These are phyloP conservation scores for Dicerorhinus sumatrensis DNA, from an alignment of 2,113 vertebrate species.

Conservation along the genomic window DNA sequence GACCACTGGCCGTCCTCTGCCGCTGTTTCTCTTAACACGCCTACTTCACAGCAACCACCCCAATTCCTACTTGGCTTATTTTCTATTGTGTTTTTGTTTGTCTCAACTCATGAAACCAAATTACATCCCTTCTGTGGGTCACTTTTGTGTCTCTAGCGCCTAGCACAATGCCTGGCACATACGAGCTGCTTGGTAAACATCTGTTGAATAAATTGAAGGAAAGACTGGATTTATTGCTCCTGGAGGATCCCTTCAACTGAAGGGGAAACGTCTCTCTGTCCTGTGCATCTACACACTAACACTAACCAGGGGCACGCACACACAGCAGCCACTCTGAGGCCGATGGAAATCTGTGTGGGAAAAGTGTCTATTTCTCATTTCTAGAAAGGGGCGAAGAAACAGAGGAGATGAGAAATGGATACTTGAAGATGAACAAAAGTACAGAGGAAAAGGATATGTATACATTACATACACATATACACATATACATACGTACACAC, in stretches of 20 bases:
- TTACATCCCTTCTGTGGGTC: not conserved
- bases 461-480: not conserved
- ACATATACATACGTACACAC: too few species aligned
- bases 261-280: not conserved
- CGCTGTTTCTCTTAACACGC: not conserved
- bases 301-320: too few species aligned
- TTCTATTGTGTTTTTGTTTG: not conserved
- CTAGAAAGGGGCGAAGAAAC: not conserved
- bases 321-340: fast-evolving
- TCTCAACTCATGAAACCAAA: not conserved
- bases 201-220: not conserved
- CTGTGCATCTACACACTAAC: too few species aligned
- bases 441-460: not conserved
- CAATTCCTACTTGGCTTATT: not conserved
- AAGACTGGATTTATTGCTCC: not conserved
- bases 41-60: not conserved
- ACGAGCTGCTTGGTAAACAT: not conserved
- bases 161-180: fast-evolving
- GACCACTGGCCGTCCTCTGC: fast-evolving
- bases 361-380: not conserved
- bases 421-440: not conserved
- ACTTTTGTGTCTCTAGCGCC: not conserved
- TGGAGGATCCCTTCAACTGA: not conserved
- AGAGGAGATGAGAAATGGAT: too few species aligned
- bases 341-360: fast-evolving